Base-by-base conservation (phyloP, 2,888 invertebrate species). In the Archips crataeganus region DNA sequence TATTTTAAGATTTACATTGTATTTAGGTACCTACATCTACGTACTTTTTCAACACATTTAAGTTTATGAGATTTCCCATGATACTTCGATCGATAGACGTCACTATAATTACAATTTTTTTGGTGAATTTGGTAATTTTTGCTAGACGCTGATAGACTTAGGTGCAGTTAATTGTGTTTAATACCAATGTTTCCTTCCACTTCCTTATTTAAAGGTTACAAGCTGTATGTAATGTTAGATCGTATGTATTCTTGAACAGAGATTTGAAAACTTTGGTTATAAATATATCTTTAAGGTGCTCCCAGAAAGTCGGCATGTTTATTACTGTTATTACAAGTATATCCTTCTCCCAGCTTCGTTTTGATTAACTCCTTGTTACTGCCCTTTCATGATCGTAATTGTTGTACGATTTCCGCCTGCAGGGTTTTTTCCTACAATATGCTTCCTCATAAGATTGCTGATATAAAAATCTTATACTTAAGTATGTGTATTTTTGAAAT, bases 371-470 rank as follows among this genome's bases (percentile, higher is more conserved):
- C 5, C 39, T 45, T 45, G 42, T 62, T 62, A 45, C 11, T 42
- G 23, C 23, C 62, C 15, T 61, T 61, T 15, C 61, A 36, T 57
- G 32, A 57, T 42, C 15, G 39, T 62, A 45, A 63, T 63, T 63
- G 62, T 63, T 63, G 45, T 63, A 63, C 3, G 23, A 23, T 45
- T 23, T 32, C 45, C 11, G 45, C 62, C 32, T 13, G 15, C 11
- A 45, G 23, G 62, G 32, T 23, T 54, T 23, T 39, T 54, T 54
- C 23, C 54, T 51, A 15, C 54, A 10, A 54, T 15, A 23, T 9
- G 54, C 3, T 54, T 54, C 9, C 23, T 23, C 54, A 5, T 23
- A 23, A n/a, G 45, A 45, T 11, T 11, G 45, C 45, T 45, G 45
- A 3, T 11, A 45, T 45, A 11, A 45, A 45, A 11, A 10, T 11